These are phyloP conservation scores for Channa striata DNA, from an alignment of 2,797 vertebrate species.

Conservation along the genomic window DNA sequence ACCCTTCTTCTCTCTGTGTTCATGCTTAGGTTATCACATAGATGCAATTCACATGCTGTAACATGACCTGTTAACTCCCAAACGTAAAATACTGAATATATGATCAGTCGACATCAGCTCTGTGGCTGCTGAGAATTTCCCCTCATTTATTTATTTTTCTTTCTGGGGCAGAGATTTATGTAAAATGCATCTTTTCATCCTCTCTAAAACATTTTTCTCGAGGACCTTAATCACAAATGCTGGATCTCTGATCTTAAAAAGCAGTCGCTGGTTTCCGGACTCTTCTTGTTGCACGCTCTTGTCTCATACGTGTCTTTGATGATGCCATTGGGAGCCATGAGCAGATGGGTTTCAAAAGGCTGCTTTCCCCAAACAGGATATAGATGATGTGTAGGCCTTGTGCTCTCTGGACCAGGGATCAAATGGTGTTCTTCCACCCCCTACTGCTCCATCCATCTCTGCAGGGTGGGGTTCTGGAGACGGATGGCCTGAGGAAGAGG, in stretches of 20 bases:
- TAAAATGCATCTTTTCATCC: constrained; percentile 54
- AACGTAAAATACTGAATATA: constrained; percentile 56
- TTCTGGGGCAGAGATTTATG: constrained; percentile 51
- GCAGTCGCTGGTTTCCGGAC: constrained; percentile 50
- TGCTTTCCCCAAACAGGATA: constrained; percentile 82
- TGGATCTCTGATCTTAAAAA: constrained; percentile 47
- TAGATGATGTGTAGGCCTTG: constrained; percentile 76
- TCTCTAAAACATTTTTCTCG: constrained; percentile 51
- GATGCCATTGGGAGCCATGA: constrained; percentile 76
- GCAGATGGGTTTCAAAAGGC: constrained; percentile 81
- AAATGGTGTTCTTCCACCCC: constrained; percentile 75
- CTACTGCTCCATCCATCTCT: constrained; percentile 57
- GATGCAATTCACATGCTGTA: constrained; percentile 46
- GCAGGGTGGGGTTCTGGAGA: constrained; percentile 57
- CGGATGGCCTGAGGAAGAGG: constrained; percentile 54
- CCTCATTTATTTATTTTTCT: constrained; percentile 59
- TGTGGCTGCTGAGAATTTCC: constrained; percentile 59
- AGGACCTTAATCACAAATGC: constrained; percentile 49
- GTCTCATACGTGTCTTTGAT: constrained; percentile 70
- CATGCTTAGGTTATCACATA: constrained; percentile 30
- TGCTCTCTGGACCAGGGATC: constrained; percentile 71
- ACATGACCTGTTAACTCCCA: constrained; percentile 61
- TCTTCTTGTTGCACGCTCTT: constrained; percentile 41
- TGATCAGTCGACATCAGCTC: constrained; percentile 53
- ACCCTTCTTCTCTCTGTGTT: constrained; percentile 8